These are phyloP conservation scores for Poeciliopsis presidionis DNA, from an alignment of 2,797 vertebrate genomes.

Conservation along the genomic window DNA sequence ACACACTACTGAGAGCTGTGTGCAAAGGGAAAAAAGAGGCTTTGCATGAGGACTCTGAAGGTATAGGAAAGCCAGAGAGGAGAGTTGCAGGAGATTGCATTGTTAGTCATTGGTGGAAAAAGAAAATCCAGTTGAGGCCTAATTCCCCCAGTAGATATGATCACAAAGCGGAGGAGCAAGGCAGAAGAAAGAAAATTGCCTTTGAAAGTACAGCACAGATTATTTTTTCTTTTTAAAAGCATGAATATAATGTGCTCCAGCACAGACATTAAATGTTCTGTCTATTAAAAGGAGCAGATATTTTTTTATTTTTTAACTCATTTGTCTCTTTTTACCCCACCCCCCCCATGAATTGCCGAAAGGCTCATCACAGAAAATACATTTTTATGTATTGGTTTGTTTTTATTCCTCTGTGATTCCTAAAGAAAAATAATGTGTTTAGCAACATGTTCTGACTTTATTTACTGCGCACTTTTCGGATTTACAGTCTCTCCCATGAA, in stretches of 20 bases:
- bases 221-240: slow-evolving; percentile 26
- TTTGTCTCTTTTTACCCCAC: neutral
- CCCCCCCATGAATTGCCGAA: neutral
- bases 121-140: slow-evolving; percentile 60
- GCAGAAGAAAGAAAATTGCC: slow-evolving; percentile 57
- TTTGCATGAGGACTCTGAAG: slow-evolving; percentile 58
- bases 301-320: neutral
- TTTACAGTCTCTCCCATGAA: slow-evolving; percentile 26
- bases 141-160: slow-evolving; percentile 66
- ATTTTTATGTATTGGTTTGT: neutral
- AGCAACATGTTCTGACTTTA: neutral
- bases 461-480: slow-evolving; percentile 15
- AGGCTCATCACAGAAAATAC: neutral
- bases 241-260: slow-evolving; percentile 34
- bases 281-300: slow-evolving; percentile 21
- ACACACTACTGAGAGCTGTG: slow-evolving; percentile 68
- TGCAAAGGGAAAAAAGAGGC: slow-evolving; percentile 62
- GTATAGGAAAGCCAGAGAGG: slow-evolving; percentile 52
- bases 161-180: slow-evolving; percentile 53
- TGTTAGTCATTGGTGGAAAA: slow-evolving; percentile 58
- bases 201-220: slow-evolving; percentile 56
- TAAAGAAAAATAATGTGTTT: neutral
- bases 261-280: slow-evolving; percentile 25
- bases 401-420: neutral
- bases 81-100: slow-evolving; percentile 67